Conservation (phyloP, 2,888 invertebrate genomes). For the Podotricha telesiphe region DNA sequence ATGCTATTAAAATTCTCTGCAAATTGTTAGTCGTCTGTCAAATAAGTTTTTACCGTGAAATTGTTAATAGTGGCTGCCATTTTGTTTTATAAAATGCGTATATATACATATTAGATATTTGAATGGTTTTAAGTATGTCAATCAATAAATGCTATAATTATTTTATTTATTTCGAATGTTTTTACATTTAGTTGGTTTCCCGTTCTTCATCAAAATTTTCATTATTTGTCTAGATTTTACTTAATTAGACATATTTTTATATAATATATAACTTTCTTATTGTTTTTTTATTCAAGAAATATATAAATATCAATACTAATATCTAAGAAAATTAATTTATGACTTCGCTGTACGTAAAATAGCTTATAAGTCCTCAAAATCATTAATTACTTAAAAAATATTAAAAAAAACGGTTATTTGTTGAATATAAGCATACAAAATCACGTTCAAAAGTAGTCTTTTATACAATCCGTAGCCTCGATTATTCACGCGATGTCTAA, state of each 20-base stretch:
- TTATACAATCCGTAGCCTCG: constrained; percentile 2
- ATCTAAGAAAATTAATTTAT: too few relatives aligned
- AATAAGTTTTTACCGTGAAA: constrained; percentile 60
- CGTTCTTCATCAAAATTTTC: too few relatives aligned
- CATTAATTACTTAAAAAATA: too few relatives aligned
- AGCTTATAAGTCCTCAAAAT: too few relatives aligned
- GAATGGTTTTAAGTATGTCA: background rate
- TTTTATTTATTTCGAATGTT: too few relatives aligned
- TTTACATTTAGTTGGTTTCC: too few relatives aligned
- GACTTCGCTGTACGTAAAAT: too few relatives aligned
- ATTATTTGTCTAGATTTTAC: too few relatives aligned
- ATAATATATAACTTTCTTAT: too few relatives aligned
- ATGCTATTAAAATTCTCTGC: constrained; percentile 50
- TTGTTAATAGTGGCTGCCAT: constrained; percentile 56
- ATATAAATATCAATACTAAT: too few relatives aligned
- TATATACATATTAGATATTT: background rate
- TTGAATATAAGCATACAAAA: background rate
- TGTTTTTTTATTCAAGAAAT: too few relatives aligned
- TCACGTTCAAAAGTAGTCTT: background rate
- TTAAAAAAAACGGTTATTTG: background rate
- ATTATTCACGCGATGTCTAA: constrained; percentile 36
- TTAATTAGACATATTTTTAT: too few relatives aligned
- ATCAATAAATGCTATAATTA: background rate
- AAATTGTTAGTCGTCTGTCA: constrained; percentile 53
- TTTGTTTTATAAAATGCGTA: constrained; percentile 24